phyloP scores from a whole-genome alignment of 2,113 vertebrate species.

The Cebidichthys violaceus region DNA sequence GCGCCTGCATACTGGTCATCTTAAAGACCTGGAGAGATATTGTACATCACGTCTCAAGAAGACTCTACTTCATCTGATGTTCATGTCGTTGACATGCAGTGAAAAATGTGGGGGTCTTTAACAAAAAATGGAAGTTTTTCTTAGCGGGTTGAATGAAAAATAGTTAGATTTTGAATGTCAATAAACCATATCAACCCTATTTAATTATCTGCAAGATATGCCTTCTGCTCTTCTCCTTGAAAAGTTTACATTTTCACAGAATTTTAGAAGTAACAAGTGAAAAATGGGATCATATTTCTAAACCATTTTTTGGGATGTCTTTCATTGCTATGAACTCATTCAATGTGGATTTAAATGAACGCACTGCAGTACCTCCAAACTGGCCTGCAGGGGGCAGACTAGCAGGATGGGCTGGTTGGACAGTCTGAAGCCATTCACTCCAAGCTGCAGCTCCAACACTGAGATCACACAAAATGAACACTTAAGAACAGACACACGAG shows the following conservation, averaged over 20 bases:
- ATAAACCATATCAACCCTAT: too few species aligned
- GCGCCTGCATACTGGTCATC: constrained; percentile 86
- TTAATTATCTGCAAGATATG: too few species aligned
- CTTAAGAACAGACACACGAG: background rate
- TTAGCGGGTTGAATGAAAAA: too few species aligned
- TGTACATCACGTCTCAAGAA: background rate
- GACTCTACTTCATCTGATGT: background rate
- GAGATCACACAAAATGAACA: constrained; percentile 27
- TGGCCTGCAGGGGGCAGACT: constrained; percentile 93
- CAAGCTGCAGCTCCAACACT: constrained; percentile 91
- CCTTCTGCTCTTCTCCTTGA: too few species aligned
- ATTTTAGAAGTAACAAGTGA: background rate
- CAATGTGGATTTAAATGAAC: background rate
- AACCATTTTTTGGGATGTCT: background rate
- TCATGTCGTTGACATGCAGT: too few species aligned
- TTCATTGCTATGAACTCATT: background rate
- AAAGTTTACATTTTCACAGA: too few species aligned
- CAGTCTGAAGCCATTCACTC: constrained; percentile 91
- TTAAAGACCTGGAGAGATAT: constrained; percentile 85
- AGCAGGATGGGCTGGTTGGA: constrained; percentile 96
- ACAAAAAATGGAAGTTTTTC: too few species aligned
- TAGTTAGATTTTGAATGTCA: too few species aligned
- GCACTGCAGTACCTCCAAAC: constrained; percentile 89
- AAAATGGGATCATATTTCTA: background rate
- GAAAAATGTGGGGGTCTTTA: too few species aligned